Conservation (phyloP, 2,113 vertebrate genomes). For the Pseudorasbora parva region DNA sequence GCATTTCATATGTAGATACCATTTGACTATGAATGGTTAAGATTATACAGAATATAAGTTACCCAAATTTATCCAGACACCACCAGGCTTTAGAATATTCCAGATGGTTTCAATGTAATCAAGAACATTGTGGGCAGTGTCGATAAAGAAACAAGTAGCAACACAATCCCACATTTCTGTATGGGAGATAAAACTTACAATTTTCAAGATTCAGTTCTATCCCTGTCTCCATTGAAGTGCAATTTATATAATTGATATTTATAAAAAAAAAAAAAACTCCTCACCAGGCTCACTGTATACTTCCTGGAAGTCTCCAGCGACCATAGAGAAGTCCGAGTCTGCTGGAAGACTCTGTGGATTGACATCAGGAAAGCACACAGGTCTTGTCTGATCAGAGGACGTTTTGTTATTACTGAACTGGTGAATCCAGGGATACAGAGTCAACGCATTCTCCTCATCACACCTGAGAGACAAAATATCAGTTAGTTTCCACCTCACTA, state of each 20-base stretch:
- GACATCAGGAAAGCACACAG: conserved; percentile 92
- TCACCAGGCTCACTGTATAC: conserved; percentile 91
- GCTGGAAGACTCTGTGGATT: conserved; percentile 91
- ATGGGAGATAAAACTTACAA: not conserved
- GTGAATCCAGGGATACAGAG: conserved; percentile 97
- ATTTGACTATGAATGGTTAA: not conserved
- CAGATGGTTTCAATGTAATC: conserved; percentile 98
- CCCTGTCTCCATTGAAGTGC: not conserved
- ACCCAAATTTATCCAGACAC: conserved; percentile 99
- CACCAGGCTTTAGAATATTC: conserved; percentile 98
- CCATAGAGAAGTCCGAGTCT: conserved; percentile 96
- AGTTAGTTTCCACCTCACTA: not conserved
- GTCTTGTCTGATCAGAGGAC: conserved; percentile 91
- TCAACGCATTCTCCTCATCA: conserved; percentile 88
- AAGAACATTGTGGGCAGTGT: conserved; percentile 97
- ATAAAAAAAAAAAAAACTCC: conserved; percentile 68
- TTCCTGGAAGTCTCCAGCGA: conserved; percentile 97
- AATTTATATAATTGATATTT: not conserved
- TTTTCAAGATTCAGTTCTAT: not conserved
- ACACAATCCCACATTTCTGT: conserved; percentile 95
- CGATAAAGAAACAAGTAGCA: conserved; percentile 98
- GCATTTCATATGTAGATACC: not conserved
- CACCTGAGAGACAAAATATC: conserved; percentile 80
- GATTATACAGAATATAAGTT: conserved; percentile 63
- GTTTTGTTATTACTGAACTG: conserved; percentile 98